phyloP scores from a whole-genome alignment of 2,113 vertebrate genomes.

The Edolisoma coerulescens region DNA sequence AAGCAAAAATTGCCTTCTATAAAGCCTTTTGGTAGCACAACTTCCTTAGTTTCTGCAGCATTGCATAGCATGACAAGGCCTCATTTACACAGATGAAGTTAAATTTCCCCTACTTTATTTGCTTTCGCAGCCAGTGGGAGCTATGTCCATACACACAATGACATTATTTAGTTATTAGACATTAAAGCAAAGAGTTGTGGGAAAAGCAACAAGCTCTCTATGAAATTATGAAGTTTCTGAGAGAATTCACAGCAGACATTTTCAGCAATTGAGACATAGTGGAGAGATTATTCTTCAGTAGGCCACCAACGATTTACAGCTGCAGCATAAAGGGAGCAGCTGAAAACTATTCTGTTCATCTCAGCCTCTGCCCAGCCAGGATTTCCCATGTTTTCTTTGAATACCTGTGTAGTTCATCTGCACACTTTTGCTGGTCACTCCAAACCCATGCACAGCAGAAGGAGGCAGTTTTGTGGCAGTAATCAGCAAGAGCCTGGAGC shows the following conservation, averaged over 20 bases:
- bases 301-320: neutral
- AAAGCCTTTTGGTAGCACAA: neutral
- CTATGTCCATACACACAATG: neutral
- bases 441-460: neutral
- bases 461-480: neutral
- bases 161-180: neutral
- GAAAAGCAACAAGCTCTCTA: neutral
- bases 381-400: neutral
- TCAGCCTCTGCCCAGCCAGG: neutral
- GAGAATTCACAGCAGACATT: neutral
- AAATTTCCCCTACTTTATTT: slow-evolving; percentile 14
- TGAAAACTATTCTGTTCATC: neutral
- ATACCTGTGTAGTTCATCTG: accelerated
- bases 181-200: neutral
- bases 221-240: neutral
- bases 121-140: neutral
- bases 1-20: neutral
- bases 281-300: neutral
- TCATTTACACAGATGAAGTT: neutral
- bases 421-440: neutral
- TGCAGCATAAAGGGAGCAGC: neutral
- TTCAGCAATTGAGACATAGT: neutral
- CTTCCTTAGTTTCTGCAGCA: neutral
- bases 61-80: neutral
- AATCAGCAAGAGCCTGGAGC: accelerated